Conservation (phyloP, 2,797 vertebrate species). For the Chelonia mydas region DNA sequence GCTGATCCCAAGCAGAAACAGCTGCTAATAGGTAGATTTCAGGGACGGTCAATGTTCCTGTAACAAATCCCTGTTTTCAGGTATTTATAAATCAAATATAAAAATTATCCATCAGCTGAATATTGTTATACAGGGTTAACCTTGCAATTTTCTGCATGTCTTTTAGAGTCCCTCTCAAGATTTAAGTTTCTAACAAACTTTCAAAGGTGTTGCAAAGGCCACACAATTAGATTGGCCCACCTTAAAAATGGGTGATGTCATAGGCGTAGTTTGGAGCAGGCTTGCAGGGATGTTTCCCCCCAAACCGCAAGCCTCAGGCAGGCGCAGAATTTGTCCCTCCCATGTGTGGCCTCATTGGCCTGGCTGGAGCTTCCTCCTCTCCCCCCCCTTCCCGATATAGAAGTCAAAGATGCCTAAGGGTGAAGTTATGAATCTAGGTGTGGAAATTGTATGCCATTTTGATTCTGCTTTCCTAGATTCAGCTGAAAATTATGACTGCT, state of each 20-base stretch:
- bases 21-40: constrained; percentile 1
- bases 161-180: background rate
- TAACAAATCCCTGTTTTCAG: background rate
- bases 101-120: background rate
- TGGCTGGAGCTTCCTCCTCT: no score
- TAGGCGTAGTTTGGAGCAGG: no score
- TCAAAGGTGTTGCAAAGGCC: background rate
- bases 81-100: background rate
- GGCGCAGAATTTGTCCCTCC: no score
- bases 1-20: constrained; percentile 40
- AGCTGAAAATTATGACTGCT: background rate
- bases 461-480: background rate
- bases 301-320: no score
- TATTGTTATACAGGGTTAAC: background rate
- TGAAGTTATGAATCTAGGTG: background rate
- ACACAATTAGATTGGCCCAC: background rate
- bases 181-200: background rate
- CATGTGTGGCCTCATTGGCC: no score
- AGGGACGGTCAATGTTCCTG: background rate
- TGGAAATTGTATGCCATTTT: background rate
- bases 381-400: no score
- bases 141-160: background rate
- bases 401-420: no score
- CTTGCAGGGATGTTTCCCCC: no score
- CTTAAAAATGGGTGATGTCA: background rate